Evolutionary conservation across 2,888 invertebrate genomes (phyloP).

Genomic region (Epirrhoe tristata): DNA sequence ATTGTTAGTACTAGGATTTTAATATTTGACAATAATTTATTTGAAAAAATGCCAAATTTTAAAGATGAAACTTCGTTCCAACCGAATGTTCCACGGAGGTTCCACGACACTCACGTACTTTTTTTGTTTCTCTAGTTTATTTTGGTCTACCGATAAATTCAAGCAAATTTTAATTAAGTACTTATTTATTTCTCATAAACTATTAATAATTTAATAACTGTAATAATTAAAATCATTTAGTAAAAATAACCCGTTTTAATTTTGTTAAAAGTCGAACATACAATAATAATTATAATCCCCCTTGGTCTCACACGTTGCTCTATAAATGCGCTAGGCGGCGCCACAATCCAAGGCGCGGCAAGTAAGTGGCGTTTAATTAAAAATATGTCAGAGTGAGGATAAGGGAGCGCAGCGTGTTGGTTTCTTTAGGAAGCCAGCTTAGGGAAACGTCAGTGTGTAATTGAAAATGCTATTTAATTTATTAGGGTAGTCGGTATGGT

Average conservation of each 20-base stretch:
- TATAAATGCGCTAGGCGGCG: slow-evolving; percentile 28
- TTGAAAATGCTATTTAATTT: slow-evolving; percentile 39
- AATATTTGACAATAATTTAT: too few species aligned
- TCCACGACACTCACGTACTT: too few species aligned
- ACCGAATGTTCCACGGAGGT: too few species aligned
- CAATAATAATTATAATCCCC: slow-evolving; percentile 2
- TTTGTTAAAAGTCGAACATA: not conserved
- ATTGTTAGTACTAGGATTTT: too few species aligned
- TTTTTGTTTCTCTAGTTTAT: too few species aligned
- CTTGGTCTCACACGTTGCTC: not conserved
- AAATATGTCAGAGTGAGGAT: slow-evolving; percentile 68
- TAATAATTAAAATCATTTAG: too few species aligned
- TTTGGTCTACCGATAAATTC: too few species aligned
- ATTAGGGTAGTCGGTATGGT: slow-evolving; percentile 21
- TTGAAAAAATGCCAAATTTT: too few species aligned
- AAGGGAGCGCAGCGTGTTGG: slow-evolving; percentile 26
- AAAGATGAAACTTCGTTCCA: too few species aligned
- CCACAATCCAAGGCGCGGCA: slow-evolving; percentile 41
- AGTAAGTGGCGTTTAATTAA: slow-evolving; percentile 77
- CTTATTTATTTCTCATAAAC: too few species aligned
- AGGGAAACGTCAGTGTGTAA: slow-evolving; percentile 27
- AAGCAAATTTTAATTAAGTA: too few species aligned
- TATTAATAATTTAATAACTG: too few species aligned
- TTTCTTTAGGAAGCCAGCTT: slow-evolving; percentile 31
- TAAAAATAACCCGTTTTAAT: not conserved